Evolutionary conservation across 2,797 vertebrate genomes (phyloP), one percentile per base, ranked within the genome.

Genomic region (Orestias chungarensis): DNA sequence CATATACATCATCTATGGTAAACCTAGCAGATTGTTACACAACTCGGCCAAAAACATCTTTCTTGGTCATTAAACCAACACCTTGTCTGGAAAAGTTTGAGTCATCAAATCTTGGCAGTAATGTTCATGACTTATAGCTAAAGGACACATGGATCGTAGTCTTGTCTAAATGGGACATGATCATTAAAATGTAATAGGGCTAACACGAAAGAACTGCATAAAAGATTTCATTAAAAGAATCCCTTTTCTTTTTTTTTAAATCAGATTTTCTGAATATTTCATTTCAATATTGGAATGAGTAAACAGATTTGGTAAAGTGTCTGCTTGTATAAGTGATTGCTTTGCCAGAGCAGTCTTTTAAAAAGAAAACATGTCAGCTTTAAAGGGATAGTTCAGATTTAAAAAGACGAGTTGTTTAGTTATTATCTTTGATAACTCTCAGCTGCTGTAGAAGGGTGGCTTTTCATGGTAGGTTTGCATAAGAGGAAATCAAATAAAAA

Each of bases 1-100:
- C 78, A 83, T 67, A 49, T 66, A 80, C 74, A 17, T 69, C 68
- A 75, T 7, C 64, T 27, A 61, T 18, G 10, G 64, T 73, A 67
- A 70, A 76, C 4, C 27, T 2, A 66, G 44, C 27, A 71, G 38
- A 50, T 9, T 42, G n/a, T 69, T 49, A 49, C 42, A 55, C 50
- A 64, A 74, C 33, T 43, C 23, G 59, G 47, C 68, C 75, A 6
- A 65, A 35, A 70, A 42, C 50, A 42, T 6, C 46, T 73, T 79
- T 66, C 46, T 76, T 40, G 67, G 66, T 35, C 65, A 71, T 76
- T 73, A 77, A 79, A 75, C 12, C 46, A 64, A 82, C 15, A 31
- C 25, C 11, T 29, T 31, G 25, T 27, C n/a, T 83, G 38, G 71
- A 76, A 78, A 80, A 23, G 55, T 66, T 17, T 27, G 27, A 69